Percentiles rank a stretch among this genome's conserved stretches.
phyloP scores from a whole-genome alignment of 1,140 invertebrate genomes.

The Dreissena polymorpha region DNA sequence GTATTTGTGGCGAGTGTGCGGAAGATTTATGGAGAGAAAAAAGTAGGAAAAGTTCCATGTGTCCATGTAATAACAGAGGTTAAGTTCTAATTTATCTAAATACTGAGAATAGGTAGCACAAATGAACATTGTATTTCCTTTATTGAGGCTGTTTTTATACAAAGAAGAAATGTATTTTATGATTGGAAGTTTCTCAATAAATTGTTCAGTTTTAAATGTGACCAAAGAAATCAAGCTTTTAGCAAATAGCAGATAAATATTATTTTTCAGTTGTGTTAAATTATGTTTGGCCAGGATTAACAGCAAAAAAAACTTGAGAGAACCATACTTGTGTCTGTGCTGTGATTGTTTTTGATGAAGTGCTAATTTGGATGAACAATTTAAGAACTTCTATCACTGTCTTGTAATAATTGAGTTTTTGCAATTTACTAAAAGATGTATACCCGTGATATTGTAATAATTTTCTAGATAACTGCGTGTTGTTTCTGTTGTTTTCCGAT shows the following conservation, averaged over 20 bases:
- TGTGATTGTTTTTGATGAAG: too few relatives aligned
- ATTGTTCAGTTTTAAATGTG: too few relatives aligned
- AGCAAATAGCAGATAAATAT: too few relatives aligned
- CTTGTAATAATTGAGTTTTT: neutral
- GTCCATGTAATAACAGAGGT: neutral
- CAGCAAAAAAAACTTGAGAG: neutral
- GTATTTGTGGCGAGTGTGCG: neutral
- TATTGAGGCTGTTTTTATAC: neutral
- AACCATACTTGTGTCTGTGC: neutral
- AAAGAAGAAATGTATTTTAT: neutral
- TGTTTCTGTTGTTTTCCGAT: neutral
- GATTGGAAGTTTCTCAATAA: too few relatives aligned
- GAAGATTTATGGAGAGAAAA: neutral
- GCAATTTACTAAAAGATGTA: neutral
- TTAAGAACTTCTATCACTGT: too few relatives aligned
- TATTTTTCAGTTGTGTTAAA: too few relatives aligned
- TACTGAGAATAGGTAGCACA: neutral
- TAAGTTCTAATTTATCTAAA: neutral
- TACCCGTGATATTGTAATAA: neutral
- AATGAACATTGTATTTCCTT: neutral
- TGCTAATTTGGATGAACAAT: too few relatives aligned
- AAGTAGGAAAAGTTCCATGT: neutral
- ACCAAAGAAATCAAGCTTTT: too few relatives aligned
- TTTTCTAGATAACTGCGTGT: neutral
- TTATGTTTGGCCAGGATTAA: too few relatives aligned